phyloP scores from a whole-genome alignment of 1,140 invertebrate genomes.

The Drosophila willistoni region DNA sequence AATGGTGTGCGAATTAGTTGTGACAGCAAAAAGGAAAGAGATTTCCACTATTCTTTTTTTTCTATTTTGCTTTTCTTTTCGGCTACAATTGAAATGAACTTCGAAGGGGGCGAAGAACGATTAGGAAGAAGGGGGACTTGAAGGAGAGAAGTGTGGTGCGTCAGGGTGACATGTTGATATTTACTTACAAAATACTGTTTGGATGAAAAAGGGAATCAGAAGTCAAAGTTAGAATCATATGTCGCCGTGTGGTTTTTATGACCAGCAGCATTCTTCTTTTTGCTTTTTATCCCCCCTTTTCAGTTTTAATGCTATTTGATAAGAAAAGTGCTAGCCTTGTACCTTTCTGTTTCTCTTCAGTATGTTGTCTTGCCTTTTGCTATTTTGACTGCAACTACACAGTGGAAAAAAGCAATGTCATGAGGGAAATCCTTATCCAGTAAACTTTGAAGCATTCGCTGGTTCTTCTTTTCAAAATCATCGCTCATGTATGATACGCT shows the following conservation, averaged over 20 bases:
- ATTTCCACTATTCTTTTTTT: slow-evolving; percentile 45
- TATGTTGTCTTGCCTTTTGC: not conserved
- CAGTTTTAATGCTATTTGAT: slow-evolving; percentile 32
- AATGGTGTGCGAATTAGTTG: slow-evolving; percentile 79
- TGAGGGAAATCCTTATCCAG: not conserved
- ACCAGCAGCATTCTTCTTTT: slow-evolving; percentile 3
- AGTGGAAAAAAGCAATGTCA: slow-evolving; percentile 10
- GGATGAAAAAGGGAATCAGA: slow-evolving; percentile 17
- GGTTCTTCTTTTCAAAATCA: no score
- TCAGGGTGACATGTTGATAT: slow-evolving; percentile 53
- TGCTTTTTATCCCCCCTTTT: not conserved
- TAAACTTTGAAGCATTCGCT: no score
- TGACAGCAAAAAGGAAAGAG: slow-evolving; percentile 71
- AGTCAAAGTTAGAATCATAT: slow-evolving; percentile 34
- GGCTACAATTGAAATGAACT: slow-evolving; percentile 64
- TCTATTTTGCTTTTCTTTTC: slow-evolving; percentile 23
- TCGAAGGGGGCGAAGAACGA: slow-evolving; percentile 9
- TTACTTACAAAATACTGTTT: slow-evolving; percentile 40
- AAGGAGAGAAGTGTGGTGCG: slow-evolving; percentile 18
- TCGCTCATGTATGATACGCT: no score
- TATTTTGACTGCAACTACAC: slow-evolving; percentile 7
- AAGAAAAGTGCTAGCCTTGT: slow-evolving; percentile 69
- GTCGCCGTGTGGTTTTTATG: slow-evolving; percentile 60
- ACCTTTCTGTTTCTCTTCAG: slow-evolving; percentile 47
- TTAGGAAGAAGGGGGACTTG: not conserved